Percentiles rank a stretch among this genome's conserved stretches.
Conservation (phyloP, 2,888 invertebrate genomes). For the Heliconius charithonia region DNA sequence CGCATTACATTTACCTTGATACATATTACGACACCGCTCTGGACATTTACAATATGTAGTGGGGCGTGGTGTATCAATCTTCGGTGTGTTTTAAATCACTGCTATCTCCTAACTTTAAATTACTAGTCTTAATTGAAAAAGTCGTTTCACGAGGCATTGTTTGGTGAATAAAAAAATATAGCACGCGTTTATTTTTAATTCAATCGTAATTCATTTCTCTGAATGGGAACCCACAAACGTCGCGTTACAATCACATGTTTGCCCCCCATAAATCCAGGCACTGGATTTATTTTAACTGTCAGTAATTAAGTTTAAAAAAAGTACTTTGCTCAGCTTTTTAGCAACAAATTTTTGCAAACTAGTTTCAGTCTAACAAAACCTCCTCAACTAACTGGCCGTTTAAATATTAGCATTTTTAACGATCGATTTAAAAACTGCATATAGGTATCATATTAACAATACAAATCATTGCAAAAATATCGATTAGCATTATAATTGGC, state of each 20-base stretch:
- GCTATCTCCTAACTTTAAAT: conserved; percentile 5
- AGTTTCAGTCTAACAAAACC: neutral
- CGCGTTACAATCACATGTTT: no score
- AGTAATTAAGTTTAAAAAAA: no score
- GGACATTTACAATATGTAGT: conserved; percentile 23
- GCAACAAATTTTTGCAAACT: neutral
- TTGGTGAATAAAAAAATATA: neutral
- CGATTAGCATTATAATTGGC: conserved; percentile 15
- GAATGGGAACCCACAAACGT: no score
- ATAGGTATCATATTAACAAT: neutral
- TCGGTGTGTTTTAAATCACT: conserved; percentile 16
- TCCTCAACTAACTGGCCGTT: neutral
- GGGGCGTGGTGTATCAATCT: conserved; percentile 37
- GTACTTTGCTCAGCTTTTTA: neutral
- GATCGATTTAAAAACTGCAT: neutral
- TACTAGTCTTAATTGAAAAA: conserved; percentile 8
- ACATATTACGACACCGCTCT: conserved; percentile 30
- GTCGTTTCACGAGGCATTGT: neutral
- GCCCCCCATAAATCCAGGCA: no score
- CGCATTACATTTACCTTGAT: conserved; percentile 38
- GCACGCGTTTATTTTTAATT: neutral
- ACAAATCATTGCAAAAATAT: conserved; percentile 9
- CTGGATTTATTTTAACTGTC: no score
- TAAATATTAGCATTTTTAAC: neutral
- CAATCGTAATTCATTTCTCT: no score